Evolutionary conservation across 2,797 vertebrate genomes (phyloP).

Genomic region (Ceryle rudis): DNA sequence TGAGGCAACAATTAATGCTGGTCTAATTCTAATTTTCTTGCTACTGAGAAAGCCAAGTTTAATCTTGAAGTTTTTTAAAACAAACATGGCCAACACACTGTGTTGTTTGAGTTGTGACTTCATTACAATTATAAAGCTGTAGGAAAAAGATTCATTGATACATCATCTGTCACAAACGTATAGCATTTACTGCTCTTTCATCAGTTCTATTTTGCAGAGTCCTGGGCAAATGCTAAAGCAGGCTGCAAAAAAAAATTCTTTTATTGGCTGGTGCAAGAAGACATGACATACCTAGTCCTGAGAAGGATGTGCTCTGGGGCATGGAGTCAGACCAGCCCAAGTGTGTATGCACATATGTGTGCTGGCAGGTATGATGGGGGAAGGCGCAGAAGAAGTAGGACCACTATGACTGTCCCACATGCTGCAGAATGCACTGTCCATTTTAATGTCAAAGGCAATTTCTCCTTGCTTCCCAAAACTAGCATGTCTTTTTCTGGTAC

Average conservation of each 20-base stretch:
- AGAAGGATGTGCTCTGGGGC: neutral
- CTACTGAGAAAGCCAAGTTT: neutral
- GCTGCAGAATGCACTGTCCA: neutral
- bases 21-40: neutral
- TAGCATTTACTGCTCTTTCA: neutral
- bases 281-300: neutral
- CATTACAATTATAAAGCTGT: neutral
- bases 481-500: neutral
- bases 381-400: neutral
- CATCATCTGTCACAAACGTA: neutral
- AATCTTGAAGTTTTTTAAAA: neutral
- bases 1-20: constrained; percentile 19
- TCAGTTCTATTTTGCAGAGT: neutral
- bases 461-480: neutral
- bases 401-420: fast-evolving
- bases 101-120: neutral
- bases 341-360: neutral
- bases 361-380: neutral
- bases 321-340: neutral
- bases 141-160: neutral
- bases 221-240: neutral
- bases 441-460: neutral
- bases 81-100: neutral
- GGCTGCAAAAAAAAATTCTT: neutral
- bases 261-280: neutral